These are phyloP conservation scores for Felis catus DNA, from an alignment of 2,113 vertebrate species.

Conservation along the genomic window F.catus_Fca126_mat1.0 CM031417.1:42239001-42239500, in stretches of 20 bases:
- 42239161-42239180: neutral
- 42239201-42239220: neutral
- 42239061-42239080: neutral
- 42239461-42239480: neutral
- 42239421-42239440: neutral
- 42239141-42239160: neutral
- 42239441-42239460: neutral
- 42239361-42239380: slow-evolving; percentile 1
- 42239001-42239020: neutral
- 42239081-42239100: neutral
- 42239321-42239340: slow-evolving; percentile 1
- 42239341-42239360: neutral
- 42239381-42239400: neutral
- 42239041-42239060: neutral
- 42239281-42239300: slow-evolving; percentile 28
- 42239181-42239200: neutral
- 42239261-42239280: neutral
- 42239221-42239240: neutral
- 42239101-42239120: neutral
- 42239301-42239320: neutral
- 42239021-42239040: neutral
- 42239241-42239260: neutral
- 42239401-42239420: neutral
- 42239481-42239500: neutral
- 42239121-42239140: neutral